A percentile compares a stretch with the other conserved stretches of the same genome.
Conservation (phyloP, 2,797 vertebrate genomes). For the Aratinga solstitialis region DNA sequence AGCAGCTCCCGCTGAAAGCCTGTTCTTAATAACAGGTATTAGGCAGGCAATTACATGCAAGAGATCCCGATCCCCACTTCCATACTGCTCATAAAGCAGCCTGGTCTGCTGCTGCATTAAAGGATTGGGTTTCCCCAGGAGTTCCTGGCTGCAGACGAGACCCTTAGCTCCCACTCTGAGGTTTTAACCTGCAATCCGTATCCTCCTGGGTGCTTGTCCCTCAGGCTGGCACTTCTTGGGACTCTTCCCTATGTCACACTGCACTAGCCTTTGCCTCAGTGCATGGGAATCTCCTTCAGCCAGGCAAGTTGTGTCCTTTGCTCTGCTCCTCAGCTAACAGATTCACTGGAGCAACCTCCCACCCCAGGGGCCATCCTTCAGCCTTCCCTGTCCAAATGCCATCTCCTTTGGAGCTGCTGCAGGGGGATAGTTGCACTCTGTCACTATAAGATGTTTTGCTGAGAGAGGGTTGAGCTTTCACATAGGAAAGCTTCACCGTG, state of each 20-base stretch:
- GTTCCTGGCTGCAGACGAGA: background rate
- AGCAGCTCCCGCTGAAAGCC: background rate
- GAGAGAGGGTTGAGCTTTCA: background rate
- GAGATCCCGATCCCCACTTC: background rate
- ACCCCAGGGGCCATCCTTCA: background rate
- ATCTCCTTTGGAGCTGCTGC: background rate
- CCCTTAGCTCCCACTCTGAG: background rate
- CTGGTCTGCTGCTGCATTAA: background rate
- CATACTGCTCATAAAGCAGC: background rate
- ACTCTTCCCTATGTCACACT: background rate
- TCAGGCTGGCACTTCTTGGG: background rate
- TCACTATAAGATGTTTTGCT: accelerated
- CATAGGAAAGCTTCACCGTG: accelerated
- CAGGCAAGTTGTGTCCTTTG: background rate
- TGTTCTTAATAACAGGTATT: background rate
- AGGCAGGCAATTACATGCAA: background rate
- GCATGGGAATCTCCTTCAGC: background rate
- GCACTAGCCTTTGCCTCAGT: accelerated
- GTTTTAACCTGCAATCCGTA: background rate
- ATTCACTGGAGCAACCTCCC: background rate
- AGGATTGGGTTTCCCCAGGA: background rate
- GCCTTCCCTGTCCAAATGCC: background rate
- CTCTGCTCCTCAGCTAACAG: background rate
- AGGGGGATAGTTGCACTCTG: accelerated
- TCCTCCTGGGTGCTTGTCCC: background rate